Evolutionary conservation across 2,888 invertebrate genomes (phyloP), one percentile per base, ranked within the genome.

Genomic region (Reticulitermes lucifugus): DNA sequence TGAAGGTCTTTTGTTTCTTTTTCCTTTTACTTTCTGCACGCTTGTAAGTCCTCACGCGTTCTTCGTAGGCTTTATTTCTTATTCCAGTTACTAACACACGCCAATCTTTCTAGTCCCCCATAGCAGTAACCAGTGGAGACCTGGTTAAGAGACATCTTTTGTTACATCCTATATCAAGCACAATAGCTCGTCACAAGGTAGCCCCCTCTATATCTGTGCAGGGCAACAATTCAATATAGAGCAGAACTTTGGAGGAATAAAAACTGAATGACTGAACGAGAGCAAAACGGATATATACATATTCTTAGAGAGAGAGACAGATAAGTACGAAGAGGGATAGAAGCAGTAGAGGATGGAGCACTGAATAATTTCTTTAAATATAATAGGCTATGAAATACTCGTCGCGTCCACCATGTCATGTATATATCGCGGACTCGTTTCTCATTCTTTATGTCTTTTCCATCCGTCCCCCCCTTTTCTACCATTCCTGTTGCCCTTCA

Each of bases 161-260:
- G 79, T 79, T 79, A 79, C 79, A 79, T 25, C 79, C 79, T 79
- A 14, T 79, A 79, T 25, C 51, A 79, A n/a, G 51, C n/a, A 79
- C 79, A 79, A 79, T 79, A 79, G 51, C 79, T 79, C 79, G n/a
- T 79, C 79, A 79, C 51, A 79, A 51, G 79, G 55, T 18, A 25
- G 14, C 46, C 43, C 18, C 22, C 75, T 41, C 6, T 75, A 22
- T 75, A 41, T 41, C 25, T 25, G 4, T n/a, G 65, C 65, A 65
- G 10, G n/a, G 6, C 25, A 65, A 25, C 65, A 65, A 65, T 65
- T n/a, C n/a, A 65, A n/a, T 65, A 65, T 65, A 65, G 65, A n/a
- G 65, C 75, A 35, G n/a, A 79, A 25, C 51, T 51, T 51, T 51
- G 18, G 51, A 51, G 43, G 46, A 51, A 79, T 79, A 46, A 79